Percentiles rank a stretch among this genome's conserved stretches.
Conservation (phyloP, 2,113 vertebrate genomes). For the Canis aureus region DNA sequence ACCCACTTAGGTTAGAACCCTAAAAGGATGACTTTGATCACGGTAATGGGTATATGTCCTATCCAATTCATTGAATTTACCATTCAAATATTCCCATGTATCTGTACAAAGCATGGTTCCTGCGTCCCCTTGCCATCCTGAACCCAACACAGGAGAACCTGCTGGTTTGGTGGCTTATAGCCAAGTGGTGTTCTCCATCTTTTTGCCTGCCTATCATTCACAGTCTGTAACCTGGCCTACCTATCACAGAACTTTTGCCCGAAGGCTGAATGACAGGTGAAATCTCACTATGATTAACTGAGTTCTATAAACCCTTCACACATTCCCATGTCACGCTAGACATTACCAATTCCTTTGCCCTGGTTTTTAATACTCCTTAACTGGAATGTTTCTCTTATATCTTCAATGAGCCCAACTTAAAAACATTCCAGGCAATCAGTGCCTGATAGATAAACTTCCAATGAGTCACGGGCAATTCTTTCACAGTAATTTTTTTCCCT, state of each 20-base stretch:
- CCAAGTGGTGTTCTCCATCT: neutral
- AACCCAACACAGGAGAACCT: neutral
- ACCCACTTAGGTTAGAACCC: neutral
- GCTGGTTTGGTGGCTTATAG: neutral
- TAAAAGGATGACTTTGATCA: neutral
- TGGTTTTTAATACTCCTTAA: conserved; percentile 63
- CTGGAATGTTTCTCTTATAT: neutral
- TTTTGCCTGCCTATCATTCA: neutral
- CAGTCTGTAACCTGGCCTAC: neutral
- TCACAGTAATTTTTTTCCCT: neutral
- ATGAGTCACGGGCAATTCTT: neutral
- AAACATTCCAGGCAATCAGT: neutral
- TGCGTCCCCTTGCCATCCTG: neutral
- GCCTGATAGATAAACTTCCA: neutral
- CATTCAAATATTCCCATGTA: neutral
- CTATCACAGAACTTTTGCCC: conserved; percentile 24
- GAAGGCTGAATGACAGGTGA: conserved; percentile 32
- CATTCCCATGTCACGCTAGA: neutral
- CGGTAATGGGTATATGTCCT: neutral
- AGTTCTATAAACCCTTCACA: conserved; percentile 42
- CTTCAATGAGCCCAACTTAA: neutral
- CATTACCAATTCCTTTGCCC: neutral
- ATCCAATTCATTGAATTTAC: neutral
- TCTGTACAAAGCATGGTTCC: neutral
- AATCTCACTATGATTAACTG: conserved; percentile 49